Percentiles rank a stretch among this genome's conserved stretches.
Evolutionary conservation across 2,888 invertebrate species (phyloP).

Genomic region (Heterodera filipjevi): DNA sequence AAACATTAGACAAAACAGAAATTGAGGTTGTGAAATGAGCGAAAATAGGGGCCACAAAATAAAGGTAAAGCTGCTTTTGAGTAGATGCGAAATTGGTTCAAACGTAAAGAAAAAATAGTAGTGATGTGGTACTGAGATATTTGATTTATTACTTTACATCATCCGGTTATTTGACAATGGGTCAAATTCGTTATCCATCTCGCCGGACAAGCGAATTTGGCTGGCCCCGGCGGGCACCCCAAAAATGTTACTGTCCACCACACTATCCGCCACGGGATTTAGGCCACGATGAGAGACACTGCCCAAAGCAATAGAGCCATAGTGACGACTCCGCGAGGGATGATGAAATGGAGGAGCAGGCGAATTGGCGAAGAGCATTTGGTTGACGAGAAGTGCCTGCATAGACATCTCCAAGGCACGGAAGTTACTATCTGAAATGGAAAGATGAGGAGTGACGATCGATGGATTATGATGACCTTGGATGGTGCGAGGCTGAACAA

Average conservation of each 20-base stretch:
- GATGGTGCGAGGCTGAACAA: slow-evolving; percentile 29
- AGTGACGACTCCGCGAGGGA: slow-evolving; percentile 1
- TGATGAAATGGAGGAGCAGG: not conserved
- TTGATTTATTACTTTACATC: not conserved
- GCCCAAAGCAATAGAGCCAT: slow-evolving; percentile 9
- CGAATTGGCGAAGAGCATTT: slow-evolving; percentile 31
- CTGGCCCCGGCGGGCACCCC: slow-evolving; percentile 38
- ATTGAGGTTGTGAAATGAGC: not conserved
- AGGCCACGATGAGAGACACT: not conserved
- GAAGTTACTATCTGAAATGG: slow-evolving; percentile 35
- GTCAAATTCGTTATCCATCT: not conserved
- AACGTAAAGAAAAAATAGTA: not conserved
- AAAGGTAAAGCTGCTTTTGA: not conserved
- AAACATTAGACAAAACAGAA: too few relatives aligned
- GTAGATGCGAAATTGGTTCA: not conserved
- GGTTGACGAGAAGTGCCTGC: slow-evolving; percentile 43
- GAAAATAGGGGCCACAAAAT: not conserved
- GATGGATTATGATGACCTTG: slow-evolving; percentile 24
- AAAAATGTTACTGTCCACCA: slow-evolving; percentile 42
- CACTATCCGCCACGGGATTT: slow-evolving; percentile 14
- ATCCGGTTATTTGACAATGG: not conserved
- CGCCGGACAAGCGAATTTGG: not conserved
- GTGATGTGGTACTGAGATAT: not conserved
- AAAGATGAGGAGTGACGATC: too few relatives aligned
- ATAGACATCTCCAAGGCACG: slow-evolving; percentile 48